Evolutionary conservation across 2,888 invertebrate species (phyloP), one percentile per base, ranked within the genome.

Genomic region (Calameuta idolon): DNA sequence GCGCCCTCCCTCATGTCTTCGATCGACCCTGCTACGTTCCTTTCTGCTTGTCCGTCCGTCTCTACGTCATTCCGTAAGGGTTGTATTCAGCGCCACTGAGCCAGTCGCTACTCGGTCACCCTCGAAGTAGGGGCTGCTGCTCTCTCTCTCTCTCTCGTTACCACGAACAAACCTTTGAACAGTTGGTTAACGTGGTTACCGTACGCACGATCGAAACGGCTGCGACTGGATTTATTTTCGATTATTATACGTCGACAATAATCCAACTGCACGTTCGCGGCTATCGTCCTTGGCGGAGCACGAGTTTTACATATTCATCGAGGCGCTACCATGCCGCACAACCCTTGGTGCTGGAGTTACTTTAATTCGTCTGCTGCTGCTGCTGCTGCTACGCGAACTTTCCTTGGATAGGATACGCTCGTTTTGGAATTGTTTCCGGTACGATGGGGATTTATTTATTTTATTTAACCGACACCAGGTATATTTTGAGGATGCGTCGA

Each of bases 1-100:
- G 88, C 89, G 89, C 89, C 89, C 89, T 89, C 88, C 85, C 85
- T 87, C 83, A 84, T 82, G 85, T 80, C 85, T 89, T 88, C 89
- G 89, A 89, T 89, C 89, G 85, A 87, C 85, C 84, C 84, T 82
- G 81, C 80, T 79, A 69, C 77, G 34, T 79, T 78, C 69, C 81
- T 76, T 79, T 77, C 81, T 80, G 81, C 40, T 75, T 34, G 75
- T 78, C 78, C 68, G 55, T 55, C 30, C 75, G 35, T 68, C 74
- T 34, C 73, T 75, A 76, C 78, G 71, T 75, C 79, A 73, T 74
- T 69, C 77, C 74, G 78, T 78, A 78, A 33, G 69, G 69, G 69
- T 69, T 31, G 69, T 69, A 69, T 69, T 69, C 69, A 69, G 74
- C 74, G 74, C 74, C 74, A 74, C 74, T 34, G 35, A 74, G 74